Conservation (phyloP, 2,797 vertebrate species). For the Setipinna tenuifilis region DNA sequence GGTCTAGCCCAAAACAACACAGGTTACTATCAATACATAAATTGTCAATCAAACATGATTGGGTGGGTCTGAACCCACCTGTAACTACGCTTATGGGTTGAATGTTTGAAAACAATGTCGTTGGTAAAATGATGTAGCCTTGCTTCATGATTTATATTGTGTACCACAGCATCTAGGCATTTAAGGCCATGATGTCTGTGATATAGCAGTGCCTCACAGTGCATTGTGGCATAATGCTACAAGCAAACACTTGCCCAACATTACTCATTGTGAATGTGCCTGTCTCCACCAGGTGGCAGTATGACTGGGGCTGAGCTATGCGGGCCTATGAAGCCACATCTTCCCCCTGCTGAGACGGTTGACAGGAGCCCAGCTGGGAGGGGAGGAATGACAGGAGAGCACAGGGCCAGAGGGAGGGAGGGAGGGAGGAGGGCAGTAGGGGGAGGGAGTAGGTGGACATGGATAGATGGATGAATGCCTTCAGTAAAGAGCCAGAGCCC, state of each 20-base stretch:
- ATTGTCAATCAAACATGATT: too few relatives aligned
- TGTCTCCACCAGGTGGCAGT: not conserved
- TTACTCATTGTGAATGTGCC: not conserved
- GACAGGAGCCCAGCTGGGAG: not conserved
- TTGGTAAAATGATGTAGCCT: too few relatives aligned
- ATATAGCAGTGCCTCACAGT: too few relatives aligned
- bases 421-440: not conserved
- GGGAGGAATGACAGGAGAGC: conserved; percentile 16
- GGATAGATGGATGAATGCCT: conserved; percentile 11
- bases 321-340: not conserved
- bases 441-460: too few relatives aligned
- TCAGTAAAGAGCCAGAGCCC: conserved; percentile 32
- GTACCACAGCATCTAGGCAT: not conserved
- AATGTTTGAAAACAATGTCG: too few relatives aligned
- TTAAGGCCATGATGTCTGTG: not conserved
- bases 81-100: too few relatives aligned
- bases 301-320: not conserved
- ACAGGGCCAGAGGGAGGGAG: not conserved
- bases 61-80: too few relatives aligned
- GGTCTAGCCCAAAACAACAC: too few relatives aligned
- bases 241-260: not conserved
- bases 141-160: not conserved
- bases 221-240: not conserved
- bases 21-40: too few relatives aligned
- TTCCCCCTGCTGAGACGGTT: not conserved